These are phyloP conservation scores for Dreissena rostriformis DNA, from an alignment of 1,140 invertebrate genomes.

Conservation along the genomic window DNA sequence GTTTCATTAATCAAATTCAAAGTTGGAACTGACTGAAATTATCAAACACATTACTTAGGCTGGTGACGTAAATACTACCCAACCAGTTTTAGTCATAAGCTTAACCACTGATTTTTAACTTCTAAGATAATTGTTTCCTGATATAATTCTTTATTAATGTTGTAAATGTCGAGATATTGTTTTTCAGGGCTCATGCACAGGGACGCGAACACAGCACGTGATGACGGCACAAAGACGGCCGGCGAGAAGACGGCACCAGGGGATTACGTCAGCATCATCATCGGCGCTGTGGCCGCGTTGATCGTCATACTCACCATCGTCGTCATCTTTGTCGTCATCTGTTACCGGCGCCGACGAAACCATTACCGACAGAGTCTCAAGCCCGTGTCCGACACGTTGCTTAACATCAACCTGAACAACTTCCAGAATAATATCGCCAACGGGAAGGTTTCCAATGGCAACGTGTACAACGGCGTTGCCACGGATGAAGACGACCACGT, in stretches of 20 bases:
- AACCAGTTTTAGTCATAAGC: too few species aligned
- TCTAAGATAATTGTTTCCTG: too few species aligned
- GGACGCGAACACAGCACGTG: not conserved
- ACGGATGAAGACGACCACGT: slow-evolving; percentile 81
- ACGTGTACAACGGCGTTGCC: slow-evolving; percentile 84
- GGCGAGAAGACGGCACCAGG: slow-evolving; percentile 78
- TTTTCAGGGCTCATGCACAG: not conserved
- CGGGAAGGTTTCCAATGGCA: slow-evolving; percentile 82
- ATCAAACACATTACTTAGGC: too few species aligned
- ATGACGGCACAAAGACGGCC: not conserved
- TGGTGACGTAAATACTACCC: too few species aligned
- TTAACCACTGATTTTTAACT: too few species aligned
- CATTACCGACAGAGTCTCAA: slow-evolving; percentile 84
- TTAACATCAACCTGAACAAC: slow-evolving; percentile 77
- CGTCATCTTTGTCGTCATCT: slow-evolving; percentile 88
- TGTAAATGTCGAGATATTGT: not conserved
- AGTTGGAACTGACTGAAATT: too few species aligned
- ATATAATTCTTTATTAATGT: too few species aligned
- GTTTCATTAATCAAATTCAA: too few species aligned
- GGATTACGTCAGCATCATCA: slow-evolving; percentile 90
- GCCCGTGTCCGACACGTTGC: slow-evolving; percentile 74
- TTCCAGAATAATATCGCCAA: slow-evolving; percentile 73
- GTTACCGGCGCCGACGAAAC: slow-evolving; percentile 87
- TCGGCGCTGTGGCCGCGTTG: slow-evolving; percentile 89
- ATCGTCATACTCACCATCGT: slow-evolving; percentile 88